These are phyloP conservation scores for Agriotes lineatus DNA, from an alignment of 2,888 invertebrate species.

Conservation along the genomic window DNA sequence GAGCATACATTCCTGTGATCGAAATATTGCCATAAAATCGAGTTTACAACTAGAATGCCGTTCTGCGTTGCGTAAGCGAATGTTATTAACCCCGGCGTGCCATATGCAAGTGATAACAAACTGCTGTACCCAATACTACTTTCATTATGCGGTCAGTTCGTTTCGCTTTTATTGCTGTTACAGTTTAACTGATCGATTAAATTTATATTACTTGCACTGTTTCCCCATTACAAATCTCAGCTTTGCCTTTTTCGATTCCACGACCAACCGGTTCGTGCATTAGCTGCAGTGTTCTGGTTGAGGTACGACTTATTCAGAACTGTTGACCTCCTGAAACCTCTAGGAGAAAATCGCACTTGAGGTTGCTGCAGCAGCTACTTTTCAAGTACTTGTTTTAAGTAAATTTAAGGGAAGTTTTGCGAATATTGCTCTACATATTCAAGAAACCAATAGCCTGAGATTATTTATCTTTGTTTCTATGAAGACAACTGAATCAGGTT, in stretches of 20 bases:
- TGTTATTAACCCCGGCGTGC: constrained; percentile 17
- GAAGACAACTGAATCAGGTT: too few species aligned
- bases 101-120: constrained; percentile 18
- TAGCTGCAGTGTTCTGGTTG: too few species aligned
- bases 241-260: not conserved
- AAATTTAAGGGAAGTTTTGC: too few species aligned
- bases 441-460: too few species aligned
- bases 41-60: constrained; percentile 9
- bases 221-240: constrained; percentile 6
- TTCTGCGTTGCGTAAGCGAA: constrained; percentile 9
- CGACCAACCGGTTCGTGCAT: not conserved
- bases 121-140: constrained; percentile 15
- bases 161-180: constrained; percentile 14
- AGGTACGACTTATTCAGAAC: too few species aligned
- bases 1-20: not conserved
- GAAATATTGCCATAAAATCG: constrained; percentile 4
- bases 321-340: too few species aligned
- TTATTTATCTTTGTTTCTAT: too few species aligned
- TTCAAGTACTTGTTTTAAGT: too few species aligned
- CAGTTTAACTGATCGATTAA: constrained; percentile 7
- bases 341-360: too few species aligned
- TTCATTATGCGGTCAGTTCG: constrained; percentile 16
- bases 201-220: not conserved
- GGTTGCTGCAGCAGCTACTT: too few species aligned
- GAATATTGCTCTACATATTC: too few species aligned